Percentiles rank a stretch among this genome's conserved stretches.
Evolutionary conservation across 2,113 vertebrate genomes (phyloP).

Genomic region (Pseudopipra pipra): DNA sequence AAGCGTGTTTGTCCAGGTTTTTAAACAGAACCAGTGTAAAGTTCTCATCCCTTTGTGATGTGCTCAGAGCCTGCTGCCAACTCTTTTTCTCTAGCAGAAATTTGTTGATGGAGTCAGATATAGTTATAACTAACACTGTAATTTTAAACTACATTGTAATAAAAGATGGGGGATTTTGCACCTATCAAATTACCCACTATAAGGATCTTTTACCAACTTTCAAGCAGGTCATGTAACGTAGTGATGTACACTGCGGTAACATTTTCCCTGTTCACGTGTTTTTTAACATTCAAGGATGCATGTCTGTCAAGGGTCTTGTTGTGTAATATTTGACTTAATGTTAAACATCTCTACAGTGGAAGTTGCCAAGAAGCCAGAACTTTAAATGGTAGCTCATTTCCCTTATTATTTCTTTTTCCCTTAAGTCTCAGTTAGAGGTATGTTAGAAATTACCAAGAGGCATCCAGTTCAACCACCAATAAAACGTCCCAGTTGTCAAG

Average conservation of each 20-base stretch:
- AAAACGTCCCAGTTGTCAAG: not conserved
- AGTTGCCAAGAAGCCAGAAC: not conserved
- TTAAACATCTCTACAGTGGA: not conserved
- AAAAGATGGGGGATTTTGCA: not conserved
- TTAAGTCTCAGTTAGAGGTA: not conserved
- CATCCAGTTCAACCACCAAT: not conserved
- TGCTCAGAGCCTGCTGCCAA: not conserved
- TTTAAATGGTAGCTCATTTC: not conserved
- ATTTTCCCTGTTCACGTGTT: accelerated
- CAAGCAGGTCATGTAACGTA: accelerated
- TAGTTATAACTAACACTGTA: not conserved
- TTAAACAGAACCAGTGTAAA: not conserved
- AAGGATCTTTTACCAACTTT: not conserved
- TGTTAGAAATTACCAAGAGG: not conserved
- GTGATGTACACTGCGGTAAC: not conserved
- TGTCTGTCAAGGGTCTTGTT: not conserved
- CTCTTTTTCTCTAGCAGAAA: not conserved
- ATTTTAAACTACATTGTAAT: not conserved
- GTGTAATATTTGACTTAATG: not conserved
- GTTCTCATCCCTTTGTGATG: not conserved
- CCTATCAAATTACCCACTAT: accelerated
- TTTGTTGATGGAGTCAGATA: not conserved
- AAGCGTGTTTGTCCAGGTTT: constrained; percentile 10
- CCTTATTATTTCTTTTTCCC: not conserved
- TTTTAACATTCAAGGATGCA: not conserved